A percentile compares a stretch with the other conserved stretches of the same genome.
These are phyloP conservation scores for Melanargia galathea DNA, from an alignment of 2,888 invertebrate genomes.

Conservation along the genomic window DNA sequence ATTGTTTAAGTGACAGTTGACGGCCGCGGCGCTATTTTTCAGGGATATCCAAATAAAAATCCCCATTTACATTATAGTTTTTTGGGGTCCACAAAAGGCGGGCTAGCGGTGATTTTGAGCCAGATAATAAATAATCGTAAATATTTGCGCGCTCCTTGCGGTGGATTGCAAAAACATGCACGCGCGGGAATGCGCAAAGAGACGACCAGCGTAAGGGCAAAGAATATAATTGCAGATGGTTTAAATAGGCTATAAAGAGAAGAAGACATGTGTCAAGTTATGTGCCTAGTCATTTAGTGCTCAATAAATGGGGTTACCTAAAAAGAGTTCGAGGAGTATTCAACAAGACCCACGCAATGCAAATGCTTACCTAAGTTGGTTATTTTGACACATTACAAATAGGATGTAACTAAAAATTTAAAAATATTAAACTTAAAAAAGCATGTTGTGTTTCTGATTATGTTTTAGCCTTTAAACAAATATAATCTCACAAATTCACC, in stretches of 20 bases:
- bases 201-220: slow-evolving; percentile 19
- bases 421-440: too few species aligned
- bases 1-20: neutral
- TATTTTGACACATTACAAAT: too few species aligned
- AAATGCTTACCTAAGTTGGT: too few species aligned
- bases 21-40: neutral
- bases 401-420: too few species aligned
- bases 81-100: slow-evolving; percentile 18
- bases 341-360: too few species aligned
- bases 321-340: too few species aligned
- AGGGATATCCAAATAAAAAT: neutral
- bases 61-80: neutral
- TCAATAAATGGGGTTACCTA: too few species aligned
- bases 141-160: slow-evolving; percentile 60
- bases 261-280: too few species aligned
- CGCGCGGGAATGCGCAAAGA: slow-evolving; percentile 57
- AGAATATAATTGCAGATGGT: slow-evolving; percentile 8
- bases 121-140: slow-evolving; percentile 49
- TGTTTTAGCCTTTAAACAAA: too few species aligned
- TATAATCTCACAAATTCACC: too few species aligned
- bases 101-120: slow-evolving; percentile 43
- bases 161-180: slow-evolving; percentile 57
- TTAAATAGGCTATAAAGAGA: neutral
- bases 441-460: too few species aligned
- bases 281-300: too few species aligned